Evolutionary conservation across 2,113 vertebrate species (phyloP).

Genomic region (Oryzias celebensis): DNA sequence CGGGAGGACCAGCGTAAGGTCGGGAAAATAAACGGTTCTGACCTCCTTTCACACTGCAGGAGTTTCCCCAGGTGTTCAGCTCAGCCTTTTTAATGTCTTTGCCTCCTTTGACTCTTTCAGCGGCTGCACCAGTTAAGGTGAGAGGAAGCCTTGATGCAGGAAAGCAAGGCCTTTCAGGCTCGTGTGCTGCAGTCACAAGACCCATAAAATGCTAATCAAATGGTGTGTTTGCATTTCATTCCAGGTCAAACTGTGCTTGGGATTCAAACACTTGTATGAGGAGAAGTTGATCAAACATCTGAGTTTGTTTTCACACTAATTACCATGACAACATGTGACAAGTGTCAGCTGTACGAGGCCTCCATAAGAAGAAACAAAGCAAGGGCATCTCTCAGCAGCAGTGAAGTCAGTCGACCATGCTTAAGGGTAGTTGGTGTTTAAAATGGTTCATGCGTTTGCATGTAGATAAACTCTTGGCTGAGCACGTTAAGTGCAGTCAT

Average conservation of each 20-base stretch:
- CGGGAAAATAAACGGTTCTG: conserved; percentile 61
- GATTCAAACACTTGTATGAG: conserved; percentile 48
- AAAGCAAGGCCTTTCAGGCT: conserved; percentile 7
- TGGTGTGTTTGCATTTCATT: conserved; percentile 43
- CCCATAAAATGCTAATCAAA: conserved; percentile 57
- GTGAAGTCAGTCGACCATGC: background rate
- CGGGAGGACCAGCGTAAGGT: conserved; percentile 38
- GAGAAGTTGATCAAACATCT: conserved; percentile 53
- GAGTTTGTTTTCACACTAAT: conserved; percentile 48
- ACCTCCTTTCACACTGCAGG: conserved; percentile 50
- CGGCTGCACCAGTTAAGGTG: background rate
- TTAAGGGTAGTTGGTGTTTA: background rate
- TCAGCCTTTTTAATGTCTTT: conserved; percentile 39
- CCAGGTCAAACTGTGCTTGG: conserved; percentile 55
- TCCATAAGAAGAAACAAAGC: conserved; percentile 62
- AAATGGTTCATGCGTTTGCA: conserved; percentile 16
- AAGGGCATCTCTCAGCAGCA: conserved; percentile 17
- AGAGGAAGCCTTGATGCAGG: conserved; percentile 1
- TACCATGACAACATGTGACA: conserved; percentile 44
- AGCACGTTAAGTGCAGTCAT: conserved; percentile 25
- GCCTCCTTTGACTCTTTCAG: conserved; percentile 18
- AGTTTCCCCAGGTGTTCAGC: conserved; percentile 62
- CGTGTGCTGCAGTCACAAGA: conserved; percentile 20
- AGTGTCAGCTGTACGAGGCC: conserved; percentile 38
- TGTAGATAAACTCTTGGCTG: conserved; percentile 21